phyloP scores from a whole-genome alignment of 1,140 invertebrate genomes.

The Cotesia vestalis region DNA sequence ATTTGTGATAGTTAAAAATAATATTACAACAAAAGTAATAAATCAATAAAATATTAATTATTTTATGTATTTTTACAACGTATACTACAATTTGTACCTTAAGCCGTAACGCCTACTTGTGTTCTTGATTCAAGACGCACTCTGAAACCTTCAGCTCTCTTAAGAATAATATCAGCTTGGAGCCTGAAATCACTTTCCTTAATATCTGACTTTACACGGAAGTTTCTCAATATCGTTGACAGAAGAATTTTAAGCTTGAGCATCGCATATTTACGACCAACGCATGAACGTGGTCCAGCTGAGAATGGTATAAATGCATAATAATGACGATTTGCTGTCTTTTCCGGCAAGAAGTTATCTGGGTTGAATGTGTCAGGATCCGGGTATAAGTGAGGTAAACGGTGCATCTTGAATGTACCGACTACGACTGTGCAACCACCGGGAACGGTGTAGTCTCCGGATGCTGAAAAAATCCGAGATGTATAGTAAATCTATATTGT shows the following conservation, averaged over 20 bases:
- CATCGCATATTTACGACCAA: slow-evolving; percentile 88
- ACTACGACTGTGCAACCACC: slow-evolving; percentile 74
- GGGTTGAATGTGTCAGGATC: slow-evolving; percentile 85
- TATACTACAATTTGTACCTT: slow-evolving; percentile 24
- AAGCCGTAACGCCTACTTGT: slow-evolving; percentile 47
- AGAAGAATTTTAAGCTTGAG: slow-evolving; percentile 88
- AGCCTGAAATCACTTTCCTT: slow-evolving; percentile 77
- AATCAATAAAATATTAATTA: too few relatives aligned
- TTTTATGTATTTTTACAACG: too few relatives aligned
- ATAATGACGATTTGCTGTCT: slow-evolving; percentile 77
- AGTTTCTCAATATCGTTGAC: slow-evolving; percentile 86
- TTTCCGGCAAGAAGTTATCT: slow-evolving; percentile 85
- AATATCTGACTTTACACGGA: slow-evolving; percentile 74
- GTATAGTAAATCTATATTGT: not conserved
- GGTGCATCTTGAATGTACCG: slow-evolving; percentile 74
- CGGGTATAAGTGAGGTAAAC: slow-evolving; percentile 75
- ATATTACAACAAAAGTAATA: too few relatives aligned
- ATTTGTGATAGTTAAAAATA: too few relatives aligned
- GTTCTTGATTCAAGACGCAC: slow-evolving; percentile 75
- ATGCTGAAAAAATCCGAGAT: slow-evolving; percentile 51
- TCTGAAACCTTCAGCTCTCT: slow-evolving; percentile 81
- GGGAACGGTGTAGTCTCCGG: slow-evolving; percentile 70
- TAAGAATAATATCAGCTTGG: slow-evolving; percentile 84
- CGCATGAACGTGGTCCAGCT: slow-evolving; percentile 85
- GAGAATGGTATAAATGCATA: slow-evolving; percentile 89